A percentile compares a stretch with the other conserved stretches of the same genome.
Evolutionary conservation across 2,113 vertebrate species (phyloP).

Genomic region (Diglossa brunneiventris): DNA sequence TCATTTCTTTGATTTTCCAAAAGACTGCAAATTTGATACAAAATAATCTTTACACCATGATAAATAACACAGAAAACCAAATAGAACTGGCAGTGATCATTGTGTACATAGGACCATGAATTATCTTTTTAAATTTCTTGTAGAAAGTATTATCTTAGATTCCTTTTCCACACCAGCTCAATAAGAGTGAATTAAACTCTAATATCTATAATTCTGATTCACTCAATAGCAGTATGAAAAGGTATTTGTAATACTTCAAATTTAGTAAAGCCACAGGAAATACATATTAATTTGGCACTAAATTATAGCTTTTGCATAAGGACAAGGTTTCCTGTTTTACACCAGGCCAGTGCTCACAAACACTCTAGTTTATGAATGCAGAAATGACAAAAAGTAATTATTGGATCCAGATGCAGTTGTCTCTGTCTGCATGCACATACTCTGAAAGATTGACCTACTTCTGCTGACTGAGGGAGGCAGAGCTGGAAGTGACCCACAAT

Average conservation of each 20-base stretch:
- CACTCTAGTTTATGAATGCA: background rate
- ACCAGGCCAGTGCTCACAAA: accelerated
- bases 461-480: background rate
- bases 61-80: background rate
- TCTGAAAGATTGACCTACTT: background rate
- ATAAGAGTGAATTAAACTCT: background rate
- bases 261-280: background rate
- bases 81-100: background rate
- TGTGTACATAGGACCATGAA: background rate
- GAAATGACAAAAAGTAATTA: background rate
- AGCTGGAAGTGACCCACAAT: background rate
- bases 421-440: background rate
- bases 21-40: background rate
- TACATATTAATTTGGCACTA: background rate
- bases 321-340: background rate
- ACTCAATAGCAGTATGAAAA: background rate
- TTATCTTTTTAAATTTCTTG: background rate
- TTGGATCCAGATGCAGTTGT: background rate
- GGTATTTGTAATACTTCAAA: background rate
- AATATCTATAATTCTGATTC: background rate
- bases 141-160: background rate
- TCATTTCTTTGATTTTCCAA: background rate
- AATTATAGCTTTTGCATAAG: background rate
- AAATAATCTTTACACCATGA: background rate
- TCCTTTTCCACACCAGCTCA: background rate